Evolutionary conservation across 2,797 vertebrate species (phyloP), one percentile per base, ranked within the genome.

Genomic region (Telmatherina bonti): DNA sequence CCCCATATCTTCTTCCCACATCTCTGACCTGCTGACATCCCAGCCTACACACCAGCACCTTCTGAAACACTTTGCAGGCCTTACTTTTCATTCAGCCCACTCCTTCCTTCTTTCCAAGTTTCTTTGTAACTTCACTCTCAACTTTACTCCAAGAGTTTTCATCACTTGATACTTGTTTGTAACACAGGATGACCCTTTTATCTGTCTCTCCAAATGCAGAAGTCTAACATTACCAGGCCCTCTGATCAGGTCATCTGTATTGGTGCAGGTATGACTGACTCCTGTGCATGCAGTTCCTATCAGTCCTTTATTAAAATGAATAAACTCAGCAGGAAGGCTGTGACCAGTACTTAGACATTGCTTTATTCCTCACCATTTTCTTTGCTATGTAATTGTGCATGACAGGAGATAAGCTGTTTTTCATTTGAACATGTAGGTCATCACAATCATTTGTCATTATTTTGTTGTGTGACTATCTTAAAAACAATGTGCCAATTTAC

Each of bases 31-130:
- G 70, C 58, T 76, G 56, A 70, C 74, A 70, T 67, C 54, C 43
- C 73, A 52, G 52, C 76, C 81, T 67, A 84, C 80, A 72, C 72
- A 76, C 24, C 33, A 33, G 26, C 69, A 59, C 54, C 67, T 76
- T 72, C 59, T 61, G 9, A 74, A 71, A 78, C 59, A 69, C 47
- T 70, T 76, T 20, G 41, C 7, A 30, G 26, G 41, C 67, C 54
- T 57, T 24, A 51, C 56, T 66, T 69, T 70, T 62, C 55, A 54
- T 67, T 67, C 62, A 55, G 57, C 66, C 76, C 43, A 66, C 62
- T 62, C 53, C 7, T 57, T 79, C 33, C 26, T 51, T 62, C 7
- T 54, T 18, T 43, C 41, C 18, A 43, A 47, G 4, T 26, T 51
- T 24, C 11, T 74, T 56, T 67, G 6, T 12, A 35, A 22, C 63